Percentiles rank a stretch among this genome's conserved stretches.
phyloP scores from a whole-genome alignment of 2,888 invertebrate genomes.

The Thymelicus lineola region DNA sequence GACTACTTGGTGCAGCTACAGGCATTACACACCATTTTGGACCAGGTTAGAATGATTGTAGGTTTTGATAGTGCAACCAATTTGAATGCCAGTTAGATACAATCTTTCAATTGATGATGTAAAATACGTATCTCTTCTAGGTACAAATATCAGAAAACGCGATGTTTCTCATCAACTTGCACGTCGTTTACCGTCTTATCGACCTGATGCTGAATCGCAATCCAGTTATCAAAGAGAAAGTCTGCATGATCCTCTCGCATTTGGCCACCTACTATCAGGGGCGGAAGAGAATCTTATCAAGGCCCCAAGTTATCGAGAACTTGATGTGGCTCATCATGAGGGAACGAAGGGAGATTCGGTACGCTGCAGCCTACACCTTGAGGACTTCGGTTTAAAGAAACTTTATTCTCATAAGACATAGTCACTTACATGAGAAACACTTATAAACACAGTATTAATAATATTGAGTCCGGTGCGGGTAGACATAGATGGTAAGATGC shows the following conservation, averaged over 20 bases:
- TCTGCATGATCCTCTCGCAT: slow-evolving; percentile 63
- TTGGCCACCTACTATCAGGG: slow-evolving; percentile 66
- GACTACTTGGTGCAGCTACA: slow-evolving; percentile 66
- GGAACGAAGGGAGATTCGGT: slow-evolving; percentile 71
- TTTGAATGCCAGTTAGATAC: too few relatives aligned
- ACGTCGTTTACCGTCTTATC: slow-evolving; percentile 68
- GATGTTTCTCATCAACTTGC: slow-evolving; percentile 63
- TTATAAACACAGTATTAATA: too few relatives aligned
- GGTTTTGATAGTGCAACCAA: neutral
- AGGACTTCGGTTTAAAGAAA: too few relatives aligned
- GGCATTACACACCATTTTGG: slow-evolving; percentile 70
- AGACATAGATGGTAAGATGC: too few relatives aligned
- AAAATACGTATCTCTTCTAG: slow-evolving; percentile 51
- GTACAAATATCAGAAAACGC: slow-evolving; percentile 73
- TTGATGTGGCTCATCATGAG: slow-evolving; percentile 64
- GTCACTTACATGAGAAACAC: too few relatives aligned
- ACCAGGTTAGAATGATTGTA: slow-evolving; percentile 58
- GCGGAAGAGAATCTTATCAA: slow-evolving; percentile 59
- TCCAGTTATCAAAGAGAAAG: slow-evolving; percentile 70
- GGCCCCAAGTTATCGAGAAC: slow-evolving; percentile 59
- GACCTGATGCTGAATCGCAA: slow-evolving; percentile 64
- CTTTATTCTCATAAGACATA: too few relatives aligned
- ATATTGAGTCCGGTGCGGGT: too few relatives aligned
- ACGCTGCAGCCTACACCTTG: slow-evolving; percentile 67
- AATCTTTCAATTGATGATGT: too few relatives aligned